Base-by-base conservation (phyloP, 2,888 invertebrate species). In the Diadegma fenestrale region DNA sequence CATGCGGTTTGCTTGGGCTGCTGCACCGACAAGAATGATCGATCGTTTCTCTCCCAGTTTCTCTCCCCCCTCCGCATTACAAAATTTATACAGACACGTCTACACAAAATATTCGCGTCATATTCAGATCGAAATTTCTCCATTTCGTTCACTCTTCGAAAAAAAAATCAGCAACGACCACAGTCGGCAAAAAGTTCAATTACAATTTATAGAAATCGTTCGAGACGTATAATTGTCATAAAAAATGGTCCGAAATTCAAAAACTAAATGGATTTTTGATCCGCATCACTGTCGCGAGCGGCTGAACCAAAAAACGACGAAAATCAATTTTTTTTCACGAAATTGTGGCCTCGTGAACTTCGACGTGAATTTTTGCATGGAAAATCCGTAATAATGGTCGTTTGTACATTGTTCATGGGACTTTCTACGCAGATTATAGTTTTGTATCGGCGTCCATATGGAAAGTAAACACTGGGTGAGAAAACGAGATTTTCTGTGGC, bases 1-100 rank as follows among this genome's bases (percentile, higher is more conserved):
- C 84, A 73, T 80, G 77, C 66, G 66, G 68, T 54, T 78, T 73
- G 84, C 84, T 84, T 84, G 78, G 64, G 71, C 84, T 37, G 33
- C 51, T 72, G 43, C 19, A 63, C 77, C 80, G 73, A 81, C 77
- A 80, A 66, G 68, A 84, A 81, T 81, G 80, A 84, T 84, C 77
- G 72, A 84, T 84, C 80, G 78, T 68, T 84, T 72, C 73, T 77
- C 58, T 66, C 41, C 22, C 77, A 80, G 73, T 68, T 73, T 66
- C 77, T 82, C 41, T 80, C 48, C 48, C 45, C 37, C 14, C n/a
- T 54, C 33, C n/a, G 12, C 12, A 19, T 19, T 33, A 37, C n/a
- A 64, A 26, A 48, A 26, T 68, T 45, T 37, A 48, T 22, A 17
- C 6, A 48, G 26, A 48, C 10, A 37, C 7, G 22, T 12, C 19